These are phyloP conservation scores for Maniola hyperantus DNA, from an alignment of 2,888 invertebrate genomes.

Conservation along the genomic window DNA sequence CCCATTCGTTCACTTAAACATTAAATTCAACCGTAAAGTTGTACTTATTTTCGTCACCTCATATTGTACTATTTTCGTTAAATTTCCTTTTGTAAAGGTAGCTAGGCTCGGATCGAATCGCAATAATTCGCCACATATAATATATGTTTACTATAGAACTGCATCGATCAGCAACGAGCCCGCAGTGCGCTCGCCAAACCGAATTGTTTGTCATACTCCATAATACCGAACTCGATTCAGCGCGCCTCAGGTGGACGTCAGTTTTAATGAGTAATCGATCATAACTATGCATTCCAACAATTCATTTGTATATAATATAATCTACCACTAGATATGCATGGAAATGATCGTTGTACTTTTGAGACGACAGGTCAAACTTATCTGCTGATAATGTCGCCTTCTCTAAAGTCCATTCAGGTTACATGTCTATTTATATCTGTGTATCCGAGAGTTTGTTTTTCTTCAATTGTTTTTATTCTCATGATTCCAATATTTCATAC, in stretches of 20 bases:
- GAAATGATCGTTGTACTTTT: slow-evolving; percentile 10
- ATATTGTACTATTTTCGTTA: background rate
- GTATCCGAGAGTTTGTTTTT: slow-evolving; percentile 5
- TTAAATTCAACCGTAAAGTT: slow-evolving; percentile 24
- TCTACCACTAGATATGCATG: background rate
- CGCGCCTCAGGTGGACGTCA: too few species aligned
- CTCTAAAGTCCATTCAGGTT: slow-evolving; percentile 1
- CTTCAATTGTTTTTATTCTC: background rate
- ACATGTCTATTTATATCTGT: background rate
- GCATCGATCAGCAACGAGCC: too few species aligned
- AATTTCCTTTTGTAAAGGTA: background rate
- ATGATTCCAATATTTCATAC: background rate
- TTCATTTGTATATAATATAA: slow-evolving; percentile 6
- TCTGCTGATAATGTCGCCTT: background rate
- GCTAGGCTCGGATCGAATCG: too few species aligned
- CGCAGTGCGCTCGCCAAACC: too few species aligned
- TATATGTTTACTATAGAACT: background rate
- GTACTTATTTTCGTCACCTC: slow-evolving; percentile 21
- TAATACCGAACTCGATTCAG: background rate
- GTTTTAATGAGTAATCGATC: background rate
- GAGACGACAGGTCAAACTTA: slow-evolving; percentile 1
- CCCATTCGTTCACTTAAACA: slow-evolving; percentile 37
- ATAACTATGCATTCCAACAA: background rate
- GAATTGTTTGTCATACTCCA: too few species aligned
- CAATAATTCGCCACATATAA: too few species aligned